A percentile compares a stretch with the other conserved stretches of the same genome.
These are phyloP conservation scores for Seriola rivoliana DNA, from an alignment of 2,113 vertebrate species.

Conservation along the genomic window DNA sequence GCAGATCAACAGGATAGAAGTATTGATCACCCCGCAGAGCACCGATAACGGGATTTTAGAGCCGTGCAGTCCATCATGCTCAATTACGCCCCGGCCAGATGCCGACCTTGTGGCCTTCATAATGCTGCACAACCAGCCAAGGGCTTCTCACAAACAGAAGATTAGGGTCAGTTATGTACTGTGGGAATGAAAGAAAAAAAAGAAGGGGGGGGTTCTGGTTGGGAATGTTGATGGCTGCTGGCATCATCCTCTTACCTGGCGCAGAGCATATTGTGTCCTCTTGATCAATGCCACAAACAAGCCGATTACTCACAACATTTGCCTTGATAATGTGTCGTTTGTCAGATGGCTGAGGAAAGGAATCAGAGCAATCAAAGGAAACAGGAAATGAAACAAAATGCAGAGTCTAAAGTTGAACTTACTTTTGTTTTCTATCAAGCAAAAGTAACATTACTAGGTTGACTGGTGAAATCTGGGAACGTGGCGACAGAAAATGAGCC, in stretches of 20 bases:
- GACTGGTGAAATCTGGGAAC: no score
- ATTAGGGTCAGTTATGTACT: slow-evolving; percentile 71
- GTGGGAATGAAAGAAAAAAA: slow-evolving; percentile 17
- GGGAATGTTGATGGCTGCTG: not conserved
- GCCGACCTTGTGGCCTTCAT: slow-evolving; percentile 64
- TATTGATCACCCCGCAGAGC: slow-evolving; percentile 60
- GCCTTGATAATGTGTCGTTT: not conserved
- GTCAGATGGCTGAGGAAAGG: not conserved
- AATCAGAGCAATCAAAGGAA: no score
- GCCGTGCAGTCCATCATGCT: slow-evolving; percentile 47
- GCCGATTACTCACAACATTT: slow-evolving; percentile 29
- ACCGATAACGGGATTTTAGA: slow-evolving; percentile 44
- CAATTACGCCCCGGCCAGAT: slow-evolving; percentile 59
- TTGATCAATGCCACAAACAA: slow-evolving; percentile 18
- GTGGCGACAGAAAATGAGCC: no score
- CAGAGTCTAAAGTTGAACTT: no score
- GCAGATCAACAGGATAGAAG: slow-evolving; percentile 44
- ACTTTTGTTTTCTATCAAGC: no score
- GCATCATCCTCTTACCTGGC: slow-evolving; percentile 48
- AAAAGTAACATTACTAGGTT: no score
- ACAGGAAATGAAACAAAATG: no score
- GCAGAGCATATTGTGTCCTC: slow-evolving; percentile 12
- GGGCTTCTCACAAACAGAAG: slow-evolving; percentile 52
- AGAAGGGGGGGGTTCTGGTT: not conserved
- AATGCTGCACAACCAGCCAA: slow-evolving; percentile 43